Evolutionary conservation across 1,140 invertebrate species (phyloP).

Genomic region (Drosophila paulistorum): DNA sequence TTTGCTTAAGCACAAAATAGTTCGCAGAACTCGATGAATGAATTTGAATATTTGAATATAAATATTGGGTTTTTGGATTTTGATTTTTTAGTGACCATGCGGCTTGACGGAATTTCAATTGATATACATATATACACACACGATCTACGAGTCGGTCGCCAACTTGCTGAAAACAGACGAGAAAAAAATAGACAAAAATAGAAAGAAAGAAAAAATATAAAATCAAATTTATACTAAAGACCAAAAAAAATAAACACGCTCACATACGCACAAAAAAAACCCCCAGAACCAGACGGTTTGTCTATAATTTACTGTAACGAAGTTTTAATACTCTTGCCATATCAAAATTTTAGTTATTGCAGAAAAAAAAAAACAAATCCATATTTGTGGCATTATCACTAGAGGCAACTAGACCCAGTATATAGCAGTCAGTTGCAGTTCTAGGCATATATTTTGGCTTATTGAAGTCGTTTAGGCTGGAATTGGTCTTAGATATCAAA

Average conservation of each 20-base stretch:
- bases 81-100: constrained; percentile 49
- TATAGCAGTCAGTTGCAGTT: too few relatives aligned
- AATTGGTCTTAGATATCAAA: too few relatives aligned
- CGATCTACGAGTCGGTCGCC: constrained; percentile 57
- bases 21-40: constrained; percentile 65
- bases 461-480: too few relatives aligned
- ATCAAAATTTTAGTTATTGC: too few relatives aligned
- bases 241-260: not conserved
- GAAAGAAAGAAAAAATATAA: constrained; percentile 33
- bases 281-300: not conserved
- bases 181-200: constrained; percentile 46
- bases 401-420: too few relatives aligned
- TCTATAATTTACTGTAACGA: not conserved
- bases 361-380: too few relatives aligned
- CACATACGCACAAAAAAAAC: constrained; percentile 12
- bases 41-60: constrained; percentile 74
- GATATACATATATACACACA: constrained; percentile 56
- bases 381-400: too few relatives aligned
- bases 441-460: too few relatives aligned
- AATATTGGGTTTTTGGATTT: constrained; percentile 50
- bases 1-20: constrained; percentile 36
- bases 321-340: not conserved
- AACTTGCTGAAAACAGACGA: constrained; percentile 59
- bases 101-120: constrained; percentile 75
- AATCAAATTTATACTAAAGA: constrained; percentile 20